Conservation (phyloP, 2,797 vertebrate species). For the Sebastes taczanowskii region DNA sequence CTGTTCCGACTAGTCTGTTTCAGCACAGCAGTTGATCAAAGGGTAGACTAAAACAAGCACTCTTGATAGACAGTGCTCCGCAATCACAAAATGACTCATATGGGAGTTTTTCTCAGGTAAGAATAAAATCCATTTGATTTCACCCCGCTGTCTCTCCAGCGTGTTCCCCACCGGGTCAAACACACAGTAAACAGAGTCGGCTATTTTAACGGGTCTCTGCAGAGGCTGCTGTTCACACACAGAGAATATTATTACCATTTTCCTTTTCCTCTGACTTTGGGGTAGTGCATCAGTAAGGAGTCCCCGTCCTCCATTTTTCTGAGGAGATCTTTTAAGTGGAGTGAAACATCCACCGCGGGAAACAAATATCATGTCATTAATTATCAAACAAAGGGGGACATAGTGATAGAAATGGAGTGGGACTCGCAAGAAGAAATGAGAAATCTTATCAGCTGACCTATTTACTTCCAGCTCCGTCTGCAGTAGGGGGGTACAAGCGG, state of each 20-base stretch:
- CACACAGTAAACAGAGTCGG: conserved; percentile 51
- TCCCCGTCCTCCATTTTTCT: conserved; percentile 35
- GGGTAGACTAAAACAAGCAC: conserved; percentile 47
- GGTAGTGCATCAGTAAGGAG: conserved; percentile 20
- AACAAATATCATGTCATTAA: conserved; percentile 61
- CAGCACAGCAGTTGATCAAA: conserved; percentile 60
- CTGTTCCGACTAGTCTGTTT: conserved; percentile 17
- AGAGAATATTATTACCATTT: conserved; percentile 52
- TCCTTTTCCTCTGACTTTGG: not conserved
- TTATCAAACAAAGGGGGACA: conserved; percentile 48
- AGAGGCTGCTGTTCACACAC: conserved; percentile 54
- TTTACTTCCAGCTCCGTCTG: conserved; percentile 60
- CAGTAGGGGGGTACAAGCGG: conserved; percentile 37
- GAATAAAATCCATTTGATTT: conserved; percentile 59
- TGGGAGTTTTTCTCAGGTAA: conserved; percentile 48
- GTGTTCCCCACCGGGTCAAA: conserved; percentile 57
- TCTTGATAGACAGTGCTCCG: conserved; percentile 44
- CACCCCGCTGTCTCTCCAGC: conserved; percentile 31
- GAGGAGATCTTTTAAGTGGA: conserved; percentile 30
- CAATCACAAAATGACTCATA: conserved; percentile 62
- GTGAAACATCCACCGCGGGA: conserved; percentile 36
- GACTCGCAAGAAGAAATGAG: conserved; percentile 30
- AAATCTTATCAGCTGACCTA: conserved; percentile 62
- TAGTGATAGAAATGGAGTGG: not conserved
- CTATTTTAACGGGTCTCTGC: conserved; percentile 63